A percentile compares a stretch with the other conserved stretches of the same genome.
phyloP scores from a whole-genome alignment of 1,140 invertebrate genomes.

The Harpegnathos saltator region DNA sequence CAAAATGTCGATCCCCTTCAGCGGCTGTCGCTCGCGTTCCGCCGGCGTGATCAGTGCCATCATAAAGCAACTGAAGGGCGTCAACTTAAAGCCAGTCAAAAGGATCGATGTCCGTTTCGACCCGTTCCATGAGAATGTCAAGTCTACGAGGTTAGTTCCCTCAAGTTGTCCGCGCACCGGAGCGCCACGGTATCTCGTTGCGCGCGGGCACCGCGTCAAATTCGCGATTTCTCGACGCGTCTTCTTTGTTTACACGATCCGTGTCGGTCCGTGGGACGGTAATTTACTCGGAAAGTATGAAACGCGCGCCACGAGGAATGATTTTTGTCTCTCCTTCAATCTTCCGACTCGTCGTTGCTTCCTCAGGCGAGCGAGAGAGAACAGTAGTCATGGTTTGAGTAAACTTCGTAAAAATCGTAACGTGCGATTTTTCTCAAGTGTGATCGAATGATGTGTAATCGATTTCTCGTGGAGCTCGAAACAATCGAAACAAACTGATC shows the following conservation, averaged over 20 bases:
- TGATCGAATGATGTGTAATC: too few species aligned
- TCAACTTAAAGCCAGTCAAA: conserved; percentile 93
- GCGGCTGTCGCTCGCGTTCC: conserved; percentile 88
- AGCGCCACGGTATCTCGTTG: not conserved
- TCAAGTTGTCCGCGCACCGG: not conserved
- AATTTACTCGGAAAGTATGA: too few species aligned
- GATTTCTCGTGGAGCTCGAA: too few species aligned
- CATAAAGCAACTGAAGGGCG: conserved; percentile 88
- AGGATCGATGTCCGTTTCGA: conserved; percentile 93
- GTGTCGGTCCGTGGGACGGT: not conserved
- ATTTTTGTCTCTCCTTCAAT: too few species aligned
- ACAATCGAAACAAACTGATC: too few species aligned
- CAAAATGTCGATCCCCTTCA: conserved; percentile 90
- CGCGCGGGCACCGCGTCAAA: not conserved
- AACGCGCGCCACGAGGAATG: too few species aligned
- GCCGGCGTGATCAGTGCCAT: conserved; percentile 89
- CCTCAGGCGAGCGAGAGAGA: too few species aligned
- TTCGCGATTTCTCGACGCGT: not conserved
- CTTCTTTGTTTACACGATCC: too few species aligned
- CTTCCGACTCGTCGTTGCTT: too few species aligned
- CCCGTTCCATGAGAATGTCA: conserved; percentile 91
- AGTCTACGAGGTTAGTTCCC: conserved; percentile 89
- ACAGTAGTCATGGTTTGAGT: too few species aligned
- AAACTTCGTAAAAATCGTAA: too few species aligned
- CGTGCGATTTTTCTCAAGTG: too few species aligned